A percentile compares a stretch with the other conserved stretches of the same genome.
Conservation (phyloP, 2,113 vertebrate genomes). For the Gymnogyps californianus region DNA sequence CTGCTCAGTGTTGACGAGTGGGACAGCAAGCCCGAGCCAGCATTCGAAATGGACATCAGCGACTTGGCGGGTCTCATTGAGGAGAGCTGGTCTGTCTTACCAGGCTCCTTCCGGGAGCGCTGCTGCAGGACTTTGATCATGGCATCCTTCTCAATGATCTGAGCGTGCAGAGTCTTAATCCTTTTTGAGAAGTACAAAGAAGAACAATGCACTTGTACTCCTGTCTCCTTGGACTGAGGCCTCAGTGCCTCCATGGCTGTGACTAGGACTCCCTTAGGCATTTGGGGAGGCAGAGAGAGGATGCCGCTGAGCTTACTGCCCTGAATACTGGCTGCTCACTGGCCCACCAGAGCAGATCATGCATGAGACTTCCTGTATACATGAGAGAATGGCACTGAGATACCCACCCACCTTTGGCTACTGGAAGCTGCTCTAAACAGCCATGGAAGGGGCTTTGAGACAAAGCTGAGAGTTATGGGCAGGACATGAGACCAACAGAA, state of each 20-base stretch:
- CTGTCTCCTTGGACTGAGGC: not conserved
- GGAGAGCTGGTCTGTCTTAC: slow-evolving; percentile 86
- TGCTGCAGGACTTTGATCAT: slow-evolving; percentile 99
- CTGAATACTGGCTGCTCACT: not conserved
- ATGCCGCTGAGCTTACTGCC: not conserved
- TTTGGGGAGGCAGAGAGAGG: not conserved
- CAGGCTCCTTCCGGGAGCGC: slow-evolving; percentile 91
- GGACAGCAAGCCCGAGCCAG: slow-evolving; percentile 84
- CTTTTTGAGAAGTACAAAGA: slow-evolving; percentile 56
- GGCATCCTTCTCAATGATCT: slow-evolving; percentile 98
- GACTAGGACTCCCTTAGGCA: not conserved
- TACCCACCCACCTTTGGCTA: not conserved
- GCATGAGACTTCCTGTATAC: not conserved
- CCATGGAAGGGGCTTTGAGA: not conserved
- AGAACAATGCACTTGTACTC: not conserved
- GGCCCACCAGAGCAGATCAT: not conserved
- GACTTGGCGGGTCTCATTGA: slow-evolving; percentile 96
- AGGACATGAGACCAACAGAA: not conserved
- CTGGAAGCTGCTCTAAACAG: not conserved
- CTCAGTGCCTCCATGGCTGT: not conserved
- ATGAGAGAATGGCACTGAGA: not conserved
- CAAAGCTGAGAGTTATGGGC: not conserved
- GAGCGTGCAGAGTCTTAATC: slow-evolving; percentile 97
- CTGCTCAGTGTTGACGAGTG: slow-evolving; percentile 88
- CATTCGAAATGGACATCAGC: slow-evolving; percentile 95